phyloP scores from a whole-genome alignment of 2,888 invertebrate genomes.

The Ceramica pisi region DNA sequence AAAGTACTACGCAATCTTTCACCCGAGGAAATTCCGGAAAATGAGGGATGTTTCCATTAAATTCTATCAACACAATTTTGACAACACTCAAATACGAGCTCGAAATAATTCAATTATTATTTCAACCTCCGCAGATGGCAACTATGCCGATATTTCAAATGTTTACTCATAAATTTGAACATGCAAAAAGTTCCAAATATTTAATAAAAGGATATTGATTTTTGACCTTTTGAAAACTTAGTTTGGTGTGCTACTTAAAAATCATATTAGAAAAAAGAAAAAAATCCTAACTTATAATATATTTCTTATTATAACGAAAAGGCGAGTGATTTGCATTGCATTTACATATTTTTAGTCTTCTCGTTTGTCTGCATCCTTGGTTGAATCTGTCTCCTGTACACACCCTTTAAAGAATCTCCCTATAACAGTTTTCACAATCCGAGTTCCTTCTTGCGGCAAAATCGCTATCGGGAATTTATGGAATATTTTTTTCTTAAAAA shows the following conservation, averaged over 20 bases:
- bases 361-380: background rate
- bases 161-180: slow-evolving; percentile 2
- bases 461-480: background rate
- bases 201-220: slow-evolving; percentile 25
- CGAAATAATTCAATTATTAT: slow-evolving; percentile 37
- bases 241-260: background rate
- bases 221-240: slow-evolving; percentile 15
- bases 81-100: slow-evolving; percentile 22
- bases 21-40: slow-evolving; percentile 26
- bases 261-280: background rate
- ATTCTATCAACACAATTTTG: slow-evolving; percentile 25
- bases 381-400: background rate
- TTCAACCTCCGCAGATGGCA: slow-evolving; percentile 8
- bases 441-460: background rate
- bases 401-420: background rate
- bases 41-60: slow-evolving; percentile 23
- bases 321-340: too few relatives aligned
- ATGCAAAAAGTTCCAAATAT: slow-evolving; percentile 21
- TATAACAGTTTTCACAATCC: background rate
- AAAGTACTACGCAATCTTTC: slow-evolving; percentile 57
- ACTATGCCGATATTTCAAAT: slow-evolving; percentile 17
- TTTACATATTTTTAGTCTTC: background rate
- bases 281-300: background rate
- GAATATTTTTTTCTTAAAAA: slow-evolving; percentile 2
- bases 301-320: too few relatives aligned